phyloP scores from a whole-genome alignment of 2,113 vertebrate species.

The Myrmecobius fasciatus region DNA sequence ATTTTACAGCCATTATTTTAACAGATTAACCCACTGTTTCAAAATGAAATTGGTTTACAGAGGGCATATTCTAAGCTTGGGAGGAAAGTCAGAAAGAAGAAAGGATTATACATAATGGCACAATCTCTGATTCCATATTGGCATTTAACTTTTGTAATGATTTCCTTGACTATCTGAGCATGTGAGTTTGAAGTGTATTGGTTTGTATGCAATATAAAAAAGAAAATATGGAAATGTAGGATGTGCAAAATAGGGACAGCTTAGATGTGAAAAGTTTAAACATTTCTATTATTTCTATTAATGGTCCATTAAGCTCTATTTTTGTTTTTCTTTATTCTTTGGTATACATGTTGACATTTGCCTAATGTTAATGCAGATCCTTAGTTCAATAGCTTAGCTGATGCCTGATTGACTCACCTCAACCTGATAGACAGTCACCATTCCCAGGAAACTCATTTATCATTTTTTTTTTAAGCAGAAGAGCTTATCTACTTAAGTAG shows the following conservation, averaged over 20 bases:
- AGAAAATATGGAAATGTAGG: background rate
- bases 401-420: background rate
- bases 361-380: background rate
- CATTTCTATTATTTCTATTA: background rate
- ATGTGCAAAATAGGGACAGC: background rate
- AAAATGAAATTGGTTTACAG: background rate
- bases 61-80: background rate
- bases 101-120: background rate
- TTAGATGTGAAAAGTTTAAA: background rate
- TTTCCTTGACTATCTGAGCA: background rate
- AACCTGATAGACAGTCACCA: background rate
- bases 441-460: conserved; percentile 5
- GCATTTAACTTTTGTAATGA: background rate
- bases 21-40: background rate
- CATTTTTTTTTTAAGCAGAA: background rate
- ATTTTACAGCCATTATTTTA: background rate
- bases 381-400: background rate
- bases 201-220: background rate
- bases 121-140: background rate
- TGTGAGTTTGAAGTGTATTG: background rate
- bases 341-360: background rate
- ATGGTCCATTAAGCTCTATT: background rate
- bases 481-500: conserved; percentile 27
- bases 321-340: background rate
- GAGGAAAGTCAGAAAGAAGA: background rate